Evolutionary conservation across 2,888 invertebrate species (phyloP).

Genomic region (Dysmachus trigonus): DNA sequence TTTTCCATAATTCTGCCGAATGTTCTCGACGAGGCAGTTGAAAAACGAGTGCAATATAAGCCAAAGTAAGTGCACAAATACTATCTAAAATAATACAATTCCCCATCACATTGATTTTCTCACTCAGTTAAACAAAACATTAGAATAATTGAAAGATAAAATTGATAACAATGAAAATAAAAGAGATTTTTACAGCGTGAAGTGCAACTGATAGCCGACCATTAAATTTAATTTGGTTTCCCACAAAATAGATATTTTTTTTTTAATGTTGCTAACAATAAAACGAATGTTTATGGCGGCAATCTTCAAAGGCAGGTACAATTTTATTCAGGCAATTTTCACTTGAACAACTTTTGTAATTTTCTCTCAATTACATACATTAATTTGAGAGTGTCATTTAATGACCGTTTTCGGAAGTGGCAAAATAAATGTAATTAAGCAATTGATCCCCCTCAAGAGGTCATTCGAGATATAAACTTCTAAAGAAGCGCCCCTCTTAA

Average conservation of each 20-base stretch:
- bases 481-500: background rate
- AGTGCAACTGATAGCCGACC: background rate
- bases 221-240: background rate
- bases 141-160: background rate
- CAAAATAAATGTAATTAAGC: background rate
- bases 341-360: background rate
- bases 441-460: background rate
- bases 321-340: background rate
- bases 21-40: slow-evolving; percentile 74
- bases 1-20: slow-evolving; percentile 75
- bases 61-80: slow-evolving; percentile 56
- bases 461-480: background rate
- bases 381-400: background rate
- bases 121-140: background rate
- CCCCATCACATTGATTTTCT: background rate
- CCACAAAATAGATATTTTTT: background rate
- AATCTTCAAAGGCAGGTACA: background rate
- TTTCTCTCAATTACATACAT: background rate
- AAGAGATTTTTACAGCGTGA: background rate
- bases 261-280: background rate
- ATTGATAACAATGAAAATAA: background rate
- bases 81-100: slow-evolving; percentile 12
- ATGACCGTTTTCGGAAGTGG: background rate
- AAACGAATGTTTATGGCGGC: background rate
- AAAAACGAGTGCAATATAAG: slow-evolving; percentile 70